Percentiles rank a stretch among this genome's conserved stretches.
Evolutionary conservation across 2,797 vertebrate genomes (phyloP).

Genomic region (Setipinna tenuifilis): DNA sequence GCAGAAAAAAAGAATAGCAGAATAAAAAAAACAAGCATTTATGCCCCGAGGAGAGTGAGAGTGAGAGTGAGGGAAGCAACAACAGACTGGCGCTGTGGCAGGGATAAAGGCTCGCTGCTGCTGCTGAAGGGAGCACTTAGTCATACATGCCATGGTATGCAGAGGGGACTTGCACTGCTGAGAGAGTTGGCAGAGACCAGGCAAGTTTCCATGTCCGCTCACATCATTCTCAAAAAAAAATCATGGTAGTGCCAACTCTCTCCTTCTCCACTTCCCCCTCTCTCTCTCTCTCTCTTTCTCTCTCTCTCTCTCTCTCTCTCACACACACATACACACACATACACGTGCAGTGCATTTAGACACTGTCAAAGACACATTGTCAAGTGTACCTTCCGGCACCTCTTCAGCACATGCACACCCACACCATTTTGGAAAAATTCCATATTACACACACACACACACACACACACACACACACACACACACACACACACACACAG

Average conservation of each 20-base stretch:
- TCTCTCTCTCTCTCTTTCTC: too few species aligned
- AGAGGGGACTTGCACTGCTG: not conserved
- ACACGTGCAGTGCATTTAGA: not conserved
- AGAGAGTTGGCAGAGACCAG: conserved; percentile 9
- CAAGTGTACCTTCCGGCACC: not conserved
- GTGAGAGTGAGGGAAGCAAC: not conserved
- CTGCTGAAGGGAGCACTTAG: not conserved
- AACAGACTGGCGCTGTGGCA: too few species aligned
- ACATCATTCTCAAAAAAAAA: conserved; percentile 10
- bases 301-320: too few species aligned
- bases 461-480: not conserved
- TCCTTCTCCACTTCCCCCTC: too few species aligned
- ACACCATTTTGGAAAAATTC: not conserved
- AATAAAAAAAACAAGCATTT: not conserved
- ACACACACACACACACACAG: not conserved
- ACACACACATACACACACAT: not conserved
- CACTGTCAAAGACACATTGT: not conserved
- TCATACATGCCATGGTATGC: not conserved
- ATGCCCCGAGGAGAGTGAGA: not conserved
- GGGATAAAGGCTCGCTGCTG: not conserved
- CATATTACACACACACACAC: not conserved
- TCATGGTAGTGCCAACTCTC: not conserved
- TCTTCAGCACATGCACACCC: not conserved
- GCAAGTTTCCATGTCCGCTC: conserved; percentile 23
- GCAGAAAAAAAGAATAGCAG: too few species aligned